These are phyloP conservation scores for Trachymyrmex septentrionalis DNA, from an alignment of 1,140 invertebrate species.

Conservation along the genomic window DNA sequence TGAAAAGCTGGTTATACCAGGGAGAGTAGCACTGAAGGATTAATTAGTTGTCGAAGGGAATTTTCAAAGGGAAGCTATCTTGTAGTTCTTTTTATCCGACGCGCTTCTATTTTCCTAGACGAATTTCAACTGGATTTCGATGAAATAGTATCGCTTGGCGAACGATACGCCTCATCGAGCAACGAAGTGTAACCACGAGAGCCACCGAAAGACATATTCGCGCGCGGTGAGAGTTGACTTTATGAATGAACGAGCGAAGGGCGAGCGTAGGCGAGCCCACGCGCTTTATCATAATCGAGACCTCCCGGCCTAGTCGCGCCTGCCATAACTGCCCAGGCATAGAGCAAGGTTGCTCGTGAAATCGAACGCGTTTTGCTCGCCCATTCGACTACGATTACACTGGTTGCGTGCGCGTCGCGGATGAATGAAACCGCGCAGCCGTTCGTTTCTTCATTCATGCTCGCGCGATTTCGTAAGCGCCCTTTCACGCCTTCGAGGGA, in stretches of 20 bases:
- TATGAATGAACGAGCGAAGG: conserved; percentile 76
- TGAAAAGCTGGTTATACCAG: too few relatives aligned
- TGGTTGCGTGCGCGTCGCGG: conserved; percentile 52
- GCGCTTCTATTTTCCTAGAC: not conserved
- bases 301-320: conserved; percentile 74
- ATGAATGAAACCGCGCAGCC: conserved; percentile 68
- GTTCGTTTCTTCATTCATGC: conserved; percentile 62
- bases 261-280: conserved; percentile 74
- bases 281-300: conserved; percentile 77
- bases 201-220: conserved; percentile 72
- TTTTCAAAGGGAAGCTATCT: not conserved
- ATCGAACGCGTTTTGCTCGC: conserved; percentile 45
- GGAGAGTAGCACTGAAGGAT: too few relatives aligned
- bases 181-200: conserved; percentile 74
- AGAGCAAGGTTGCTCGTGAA: conserved; percentile 72
- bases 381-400: conserved; percentile 49
- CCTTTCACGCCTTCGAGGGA: conserved; percentile 52
- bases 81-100: not conserved
- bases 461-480: conserved; percentile 65
- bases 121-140: not conserved
- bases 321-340: conserved; percentile 73
- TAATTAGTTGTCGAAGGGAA: not conserved
- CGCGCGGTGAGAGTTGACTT: conserved; percentile 74
- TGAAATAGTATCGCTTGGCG: not conserved
- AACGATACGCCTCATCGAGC: conserved; percentile 68